phyloP scores from a whole-genome alignment of 2,113 vertebrate species.

The Aepyceros melampus region DNA sequence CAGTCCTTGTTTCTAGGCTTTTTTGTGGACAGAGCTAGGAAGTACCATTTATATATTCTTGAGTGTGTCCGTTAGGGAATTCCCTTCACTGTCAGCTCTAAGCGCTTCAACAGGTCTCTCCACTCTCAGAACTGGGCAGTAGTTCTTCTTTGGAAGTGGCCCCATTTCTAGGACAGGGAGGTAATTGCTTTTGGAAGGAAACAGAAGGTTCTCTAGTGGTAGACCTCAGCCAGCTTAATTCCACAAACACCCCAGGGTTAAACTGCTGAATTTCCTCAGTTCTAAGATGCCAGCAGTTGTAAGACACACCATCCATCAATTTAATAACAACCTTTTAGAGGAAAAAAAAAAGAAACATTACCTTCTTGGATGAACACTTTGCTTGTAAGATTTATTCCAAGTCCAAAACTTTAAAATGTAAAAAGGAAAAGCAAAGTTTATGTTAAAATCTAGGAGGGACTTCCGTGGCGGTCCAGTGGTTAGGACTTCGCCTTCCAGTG shows the following conservation, averaged over 20 bases:
- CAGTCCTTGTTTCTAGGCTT: neutral
- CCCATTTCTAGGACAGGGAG: neutral
- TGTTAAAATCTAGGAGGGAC: conserved; percentile 10
- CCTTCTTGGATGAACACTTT: conserved; percentile 34
- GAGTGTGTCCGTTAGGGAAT: neutral
- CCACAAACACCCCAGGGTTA: conserved; percentile 14
- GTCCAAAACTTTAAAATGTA: conserved; percentile 24
- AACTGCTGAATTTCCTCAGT: neutral
- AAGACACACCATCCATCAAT: conserved; percentile 63
- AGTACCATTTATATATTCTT: neutral
- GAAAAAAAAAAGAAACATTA: conserved; percentile 25
- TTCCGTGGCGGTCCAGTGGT: neutral
- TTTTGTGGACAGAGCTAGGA: neutral
- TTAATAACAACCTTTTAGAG: conserved; percentile 62
- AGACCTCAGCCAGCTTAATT: neutral
- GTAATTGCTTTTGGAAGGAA: conserved; percentile 44
- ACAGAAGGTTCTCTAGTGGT: neutral
- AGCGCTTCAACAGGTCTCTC: rapidly evolving
- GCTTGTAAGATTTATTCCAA: conserved; percentile 52
- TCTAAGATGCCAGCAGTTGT: conserved; percentile 39
- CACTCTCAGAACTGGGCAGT: neutral
- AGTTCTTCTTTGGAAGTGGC: neutral
- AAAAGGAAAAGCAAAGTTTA: neutral
- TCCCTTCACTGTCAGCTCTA: neutral
- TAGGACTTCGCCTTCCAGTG: neutral